Evolutionary conservation across 1,140 invertebrate species (phyloP).

Genomic region (Hermetia illucens): DNA sequence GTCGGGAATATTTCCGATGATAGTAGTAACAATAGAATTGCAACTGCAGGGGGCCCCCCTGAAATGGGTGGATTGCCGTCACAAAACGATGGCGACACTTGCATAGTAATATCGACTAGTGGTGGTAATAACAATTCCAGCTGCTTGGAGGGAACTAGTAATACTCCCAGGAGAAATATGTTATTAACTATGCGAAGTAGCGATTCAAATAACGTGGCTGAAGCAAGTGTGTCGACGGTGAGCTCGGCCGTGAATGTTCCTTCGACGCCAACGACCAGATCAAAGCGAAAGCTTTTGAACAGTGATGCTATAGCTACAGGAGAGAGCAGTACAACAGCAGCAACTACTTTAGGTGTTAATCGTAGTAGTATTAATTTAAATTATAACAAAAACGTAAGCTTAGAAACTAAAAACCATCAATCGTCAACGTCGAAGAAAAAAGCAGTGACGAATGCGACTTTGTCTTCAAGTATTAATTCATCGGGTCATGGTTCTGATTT

Average conservation of each 20-base stretch:
- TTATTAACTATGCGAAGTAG: neutral
- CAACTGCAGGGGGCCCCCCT: neutral
- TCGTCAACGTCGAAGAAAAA: too few relatives aligned
- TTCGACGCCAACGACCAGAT: neutral
- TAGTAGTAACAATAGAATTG: too few relatives aligned
- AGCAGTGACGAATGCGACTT: neutral
- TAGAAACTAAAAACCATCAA: neutral
- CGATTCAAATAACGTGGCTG: neutral
- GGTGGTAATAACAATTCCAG: too few relatives aligned
- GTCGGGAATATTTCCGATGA: too few relatives aligned
- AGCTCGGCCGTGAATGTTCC: too few relatives aligned
- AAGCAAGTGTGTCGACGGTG: neutral
- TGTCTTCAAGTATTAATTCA: neutral
- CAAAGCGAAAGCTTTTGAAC: neutral
- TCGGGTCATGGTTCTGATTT: neutral
- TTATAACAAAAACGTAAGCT: neutral
- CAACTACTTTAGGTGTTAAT: too few relatives aligned
- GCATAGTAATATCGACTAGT: neutral
- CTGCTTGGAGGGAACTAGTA: neutral
- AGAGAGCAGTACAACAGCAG: neutral
- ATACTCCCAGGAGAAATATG: neutral
- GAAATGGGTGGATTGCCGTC: neutral
- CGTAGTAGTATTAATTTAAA: too few relatives aligned
- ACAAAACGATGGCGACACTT: neutral
- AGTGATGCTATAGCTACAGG: neutral